Evolutionary conservation across 2,888 invertebrate species (phyloP), one percentile per base, ranked within the genome.

Genomic region (Lasioglossum marginatum): DNA sequence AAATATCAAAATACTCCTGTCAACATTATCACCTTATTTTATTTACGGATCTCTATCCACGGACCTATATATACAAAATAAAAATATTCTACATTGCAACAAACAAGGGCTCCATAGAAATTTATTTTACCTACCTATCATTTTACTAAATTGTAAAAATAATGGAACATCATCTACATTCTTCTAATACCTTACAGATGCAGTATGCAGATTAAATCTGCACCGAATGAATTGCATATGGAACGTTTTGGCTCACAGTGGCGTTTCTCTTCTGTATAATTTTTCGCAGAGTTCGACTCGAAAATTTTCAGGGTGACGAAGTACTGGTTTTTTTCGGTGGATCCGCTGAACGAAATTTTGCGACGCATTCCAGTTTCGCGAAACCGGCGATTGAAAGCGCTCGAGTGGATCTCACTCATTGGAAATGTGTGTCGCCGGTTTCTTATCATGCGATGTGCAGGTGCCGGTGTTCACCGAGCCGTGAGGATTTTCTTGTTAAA

Each of bases 391-490:
- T 48, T 23, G 34, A n/a, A 52, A 34, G 31, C 43, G 78, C 45
- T 75, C 45, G 82, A 71, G 40, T 74, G 74, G 71, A 88, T 81
- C 81, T 31, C 34, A 34, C 57, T 52, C 43, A 37, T 40, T 27
- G 68, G 57, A 48, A 83, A 83, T n/a, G 68, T 63, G 82, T 78
- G 83, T 79, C 81, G 85, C 8, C 23, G 81, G 60, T 82, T 85
- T 86, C 93, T 93, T 93, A 93, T 93, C 93, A 89, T 89, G 68
- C 81, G 87, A 86, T 88, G 87, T 88, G 90, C 93, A 93, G 93
- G 91, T 93, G 92, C 88, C 80, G 79, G 89, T 90, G 88, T 75
- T 91, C 93, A 90, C 84, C 90, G 92, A 92, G 91, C 91, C 92
- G 92, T 82, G 86, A 78, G 80, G 82, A 91, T 92, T 92, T 92